Evolutionary conservation across 2,888 invertebrate species (phyloP), one percentile per base, ranked within the genome.

Genomic region (Philhelius pedissequus): DNA sequence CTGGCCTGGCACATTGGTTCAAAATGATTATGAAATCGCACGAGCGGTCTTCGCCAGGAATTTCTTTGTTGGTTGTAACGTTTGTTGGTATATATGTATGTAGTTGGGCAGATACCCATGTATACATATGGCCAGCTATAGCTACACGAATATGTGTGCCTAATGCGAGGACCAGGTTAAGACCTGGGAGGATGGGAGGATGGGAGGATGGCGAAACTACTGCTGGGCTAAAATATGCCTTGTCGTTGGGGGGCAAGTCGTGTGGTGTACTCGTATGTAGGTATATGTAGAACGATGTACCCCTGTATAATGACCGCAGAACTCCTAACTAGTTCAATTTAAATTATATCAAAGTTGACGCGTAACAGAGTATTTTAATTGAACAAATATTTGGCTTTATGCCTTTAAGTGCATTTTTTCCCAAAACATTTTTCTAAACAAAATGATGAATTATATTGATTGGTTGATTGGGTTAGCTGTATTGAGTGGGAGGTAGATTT

Each of bases 31-130:
- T 80, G 87, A 87, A 87, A 87, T 87, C 87, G 87, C 82, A 80
- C 82, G 86, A 82, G 86, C 86, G 86, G 87, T 87, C 87, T 87
- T 86, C 86, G 78, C 82, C 79, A 87, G 87, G 87, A 87, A 87
- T 87, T 87, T 87, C 87, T 87, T 87, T 87, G 87, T 87, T 87
- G 86, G 70, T 87, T 84, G 64, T 64, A 75, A 62, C 84, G 54
- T 69, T 74, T 70, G 52, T 70, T 75, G 58, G 58, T n/a, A n/a
- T n/a, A n/a, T n/a, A n/a, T n/a, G n/a, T n/a, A n/a, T n/a, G n/a
- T 74, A 74, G 62, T 62, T 62, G 62, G 60, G 45, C 45, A 62
- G 11, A 70, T 40, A 70, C 11, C 5, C 4, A 3, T 25, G 45
- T 18, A 50, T 52, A 73, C 54, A 45, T 43, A 62, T 22, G 56